Conservation (phyloP, 92 coral and sea anemone genomes). For the Heteractis magnifica region DNA sequence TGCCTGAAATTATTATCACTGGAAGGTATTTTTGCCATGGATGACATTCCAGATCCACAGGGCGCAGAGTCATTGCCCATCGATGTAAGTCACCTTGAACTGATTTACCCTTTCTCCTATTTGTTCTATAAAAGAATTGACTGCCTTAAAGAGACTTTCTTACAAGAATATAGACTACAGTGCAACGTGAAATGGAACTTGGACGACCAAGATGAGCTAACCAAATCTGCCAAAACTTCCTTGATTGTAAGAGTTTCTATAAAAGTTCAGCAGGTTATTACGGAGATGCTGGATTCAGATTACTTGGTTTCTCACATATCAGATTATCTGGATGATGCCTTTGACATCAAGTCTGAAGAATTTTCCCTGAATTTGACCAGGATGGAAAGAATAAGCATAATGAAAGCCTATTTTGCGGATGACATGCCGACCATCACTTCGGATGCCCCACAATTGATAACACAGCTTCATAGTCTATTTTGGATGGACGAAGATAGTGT, state of each 20-base stretch:
- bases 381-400: constrained; percentile 50
- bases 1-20: constrained; percentile 55
- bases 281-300: constrained; percentile 54
- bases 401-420: constrained; percentile 65
- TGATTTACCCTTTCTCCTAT: constrained; percentile 69
- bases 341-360: constrained; percentile 69
- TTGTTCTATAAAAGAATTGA: constrained; percentile 72
- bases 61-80: constrained; percentile 76
- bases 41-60: constrained; percentile 70
- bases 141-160: constrained; percentile 54
- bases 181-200: constrained; percentile 51
- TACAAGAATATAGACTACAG: constrained; percentile 64
- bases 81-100: constrained; percentile 41
- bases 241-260: constrained; percentile 51
- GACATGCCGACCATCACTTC: constrained; percentile 30
- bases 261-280: constrained; percentile 56
- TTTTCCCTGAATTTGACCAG: constrained; percentile 51
- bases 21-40: constrained; percentile 44
- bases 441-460: constrained; percentile 28
- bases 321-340: constrained; percentile 76
- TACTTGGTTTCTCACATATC: constrained; percentile 35
- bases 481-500: constrained; percentile 65
- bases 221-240: constrained; percentile 21
- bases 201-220: constrained; percentile 62
- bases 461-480: constrained; percentile 64